Evolutionary conservation across 1,140 invertebrate species (phyloP).

Genomic region (Aphelinus atriplicis): DNA sequence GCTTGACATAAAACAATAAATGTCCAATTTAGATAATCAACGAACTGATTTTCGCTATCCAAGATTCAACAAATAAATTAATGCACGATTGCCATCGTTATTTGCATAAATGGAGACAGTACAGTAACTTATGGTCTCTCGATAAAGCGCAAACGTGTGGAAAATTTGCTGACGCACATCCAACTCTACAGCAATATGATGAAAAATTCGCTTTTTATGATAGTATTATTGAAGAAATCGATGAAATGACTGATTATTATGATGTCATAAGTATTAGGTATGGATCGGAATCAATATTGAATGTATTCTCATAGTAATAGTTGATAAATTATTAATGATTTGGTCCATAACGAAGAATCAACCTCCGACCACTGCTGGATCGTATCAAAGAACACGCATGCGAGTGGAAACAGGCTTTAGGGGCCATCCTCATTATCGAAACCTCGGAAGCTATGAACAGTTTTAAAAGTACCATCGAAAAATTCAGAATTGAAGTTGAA

Average conservation of each 20-base stretch:
- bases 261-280: slow-evolving; percentile 73
- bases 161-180: slow-evolving; percentile 78
- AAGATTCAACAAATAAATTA: slow-evolving; percentile 73
- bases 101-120: slow-evolving; percentile 80
- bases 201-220: slow-evolving; percentile 86
- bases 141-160: slow-evolving; percentile 81
- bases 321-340: slow-evolving; percentile 11
- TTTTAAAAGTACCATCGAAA: slow-evolving; percentile 71
- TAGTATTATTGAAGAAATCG: slow-evolving; percentile 77
- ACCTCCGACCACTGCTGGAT: slow-evolving; percentile 72
- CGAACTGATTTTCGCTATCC: slow-evolving; percentile 73
- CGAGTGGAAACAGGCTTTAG: slow-evolving; percentile 78
- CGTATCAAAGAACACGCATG: slow-evolving; percentile 73
- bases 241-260: slow-evolving; percentile 68
- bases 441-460: slow-evolving; percentile 72
- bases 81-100: slow-evolving; percentile 73
- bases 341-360: slow-evolving; percentile 64
- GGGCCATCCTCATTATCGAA: slow-evolving; percentile 69
- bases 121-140: slow-evolving; percentile 81
- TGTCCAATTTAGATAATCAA: slow-evolving; percentile 67
- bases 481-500: slow-evolving; percentile 71
- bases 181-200: slow-evolving; percentile 80
- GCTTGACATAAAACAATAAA: not conserved
- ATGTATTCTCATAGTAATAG: too few relatives aligned
- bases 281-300: too few relatives aligned